These are phyloP conservation scores for Jaculus jaculus DNA, from an alignment of 2,113 vertebrate species.

Conservation along the genomic window DNA sequence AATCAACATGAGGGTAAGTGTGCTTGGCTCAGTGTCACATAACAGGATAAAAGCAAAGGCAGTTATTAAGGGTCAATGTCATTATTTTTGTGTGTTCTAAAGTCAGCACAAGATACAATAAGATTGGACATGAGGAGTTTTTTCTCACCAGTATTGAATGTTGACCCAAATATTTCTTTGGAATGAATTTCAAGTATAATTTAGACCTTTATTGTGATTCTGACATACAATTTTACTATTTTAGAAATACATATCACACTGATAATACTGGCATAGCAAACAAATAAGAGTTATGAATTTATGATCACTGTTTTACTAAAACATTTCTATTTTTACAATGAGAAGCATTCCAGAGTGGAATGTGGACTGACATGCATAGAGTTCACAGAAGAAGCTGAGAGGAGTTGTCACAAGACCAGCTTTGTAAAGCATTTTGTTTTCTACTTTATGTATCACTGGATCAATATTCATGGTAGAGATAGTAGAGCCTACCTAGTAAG, in stretches of 20 bases:
- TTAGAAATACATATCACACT: not conserved
- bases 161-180: not conserved
- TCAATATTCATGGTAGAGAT: not conserved
- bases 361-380: accelerated
- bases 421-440: not conserved
- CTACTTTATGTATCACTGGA: not conserved
- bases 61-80: not conserved
- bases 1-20: not conserved
- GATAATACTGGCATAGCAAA: not conserved
- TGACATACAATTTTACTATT: not conserved
- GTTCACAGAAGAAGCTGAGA: not conserved
- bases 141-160: not conserved
- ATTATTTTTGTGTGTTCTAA: not conserved
- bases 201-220: not conserved
- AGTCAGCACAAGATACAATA: not conserved
- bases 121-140: not conserved
- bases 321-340: not conserved
- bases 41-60: not conserved
- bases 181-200: not conserved
- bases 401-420: not conserved
- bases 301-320: not conserved
- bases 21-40: not conserved
- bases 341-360: not conserved
- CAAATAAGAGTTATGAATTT: not conserved
- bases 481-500: not conserved